Conservation (phyloP, 2,797 vertebrate genomes). For the Sebastes matsubarae region DNA sequence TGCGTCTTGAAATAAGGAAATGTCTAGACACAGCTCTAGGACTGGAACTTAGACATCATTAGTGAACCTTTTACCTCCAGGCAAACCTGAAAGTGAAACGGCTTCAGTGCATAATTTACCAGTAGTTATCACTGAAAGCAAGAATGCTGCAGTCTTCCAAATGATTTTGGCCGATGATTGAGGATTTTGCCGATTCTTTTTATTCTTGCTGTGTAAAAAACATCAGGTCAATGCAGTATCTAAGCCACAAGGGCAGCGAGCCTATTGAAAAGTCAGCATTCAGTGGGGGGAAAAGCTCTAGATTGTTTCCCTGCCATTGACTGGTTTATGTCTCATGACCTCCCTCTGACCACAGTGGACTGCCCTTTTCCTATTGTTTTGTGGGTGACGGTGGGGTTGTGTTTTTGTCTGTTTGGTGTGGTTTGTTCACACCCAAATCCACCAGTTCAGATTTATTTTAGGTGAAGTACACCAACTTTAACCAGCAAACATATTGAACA, state of each 20-base stretch:
- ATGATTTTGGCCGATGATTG: background rate
- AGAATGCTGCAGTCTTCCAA: conserved; percentile 34
- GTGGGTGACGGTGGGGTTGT: conserved; percentile 16
- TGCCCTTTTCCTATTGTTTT: conserved; percentile 41
- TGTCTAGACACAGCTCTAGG: background rate
- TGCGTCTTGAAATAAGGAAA: background rate
- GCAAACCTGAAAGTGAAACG: conserved; percentile 38
- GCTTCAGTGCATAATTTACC: conserved; percentile 28
- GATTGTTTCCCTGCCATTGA: conserved; percentile 70
- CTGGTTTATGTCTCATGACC: conserved; percentile 76
- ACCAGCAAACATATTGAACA: background rate
- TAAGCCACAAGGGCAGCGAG: conserved; percentile 37
- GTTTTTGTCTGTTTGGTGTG: conserved; percentile 28
- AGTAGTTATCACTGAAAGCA: conserved; percentile 32
- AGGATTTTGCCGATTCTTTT: conserved; percentile 39
- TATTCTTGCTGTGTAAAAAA: conserved; percentile 36
- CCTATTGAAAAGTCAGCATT: conserved; percentile 65
- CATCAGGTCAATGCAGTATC: conserved; percentile 42
- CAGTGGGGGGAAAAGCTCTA: conserved; percentile 55
- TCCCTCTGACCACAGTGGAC: conserved; percentile 64
- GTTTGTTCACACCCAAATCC: conserved; percentile 21
- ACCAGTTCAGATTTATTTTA: background rate
- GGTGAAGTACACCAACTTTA: background rate
- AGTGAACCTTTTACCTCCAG: conserved; percentile 19
- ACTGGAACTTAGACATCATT: background rate